phyloP scores from a whole-genome alignment of 2,113 vertebrate genomes.

The Indicator indicator region DNA sequence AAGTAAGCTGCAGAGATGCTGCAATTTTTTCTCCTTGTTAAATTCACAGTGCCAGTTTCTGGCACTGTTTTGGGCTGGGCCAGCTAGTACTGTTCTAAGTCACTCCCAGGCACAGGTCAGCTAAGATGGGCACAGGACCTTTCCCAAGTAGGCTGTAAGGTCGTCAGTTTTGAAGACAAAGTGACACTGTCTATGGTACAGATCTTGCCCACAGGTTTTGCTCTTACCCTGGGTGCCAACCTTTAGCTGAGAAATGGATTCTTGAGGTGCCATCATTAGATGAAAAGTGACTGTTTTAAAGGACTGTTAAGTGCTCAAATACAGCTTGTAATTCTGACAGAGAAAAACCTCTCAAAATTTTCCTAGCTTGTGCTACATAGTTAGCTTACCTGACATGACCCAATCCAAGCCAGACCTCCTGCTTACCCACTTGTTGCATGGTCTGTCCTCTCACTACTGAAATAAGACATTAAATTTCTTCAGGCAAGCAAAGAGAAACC shows the following conservation, averaged over 20 bases:
- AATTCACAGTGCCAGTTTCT: neutral
- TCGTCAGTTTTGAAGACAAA: neutral
- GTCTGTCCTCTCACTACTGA: neutral
- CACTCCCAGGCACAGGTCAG: neutral
- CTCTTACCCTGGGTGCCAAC: neutral
- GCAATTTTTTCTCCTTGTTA: neutral
- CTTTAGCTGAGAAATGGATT: neutral
- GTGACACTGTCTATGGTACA: neutral
- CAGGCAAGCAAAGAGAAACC: conserved; percentile 8
- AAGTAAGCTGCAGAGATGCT: neutral
- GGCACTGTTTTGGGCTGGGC: neutral
- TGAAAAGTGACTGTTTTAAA: neutral
- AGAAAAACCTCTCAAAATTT: neutral
- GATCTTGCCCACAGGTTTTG: neutral
- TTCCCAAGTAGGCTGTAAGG: neutral
- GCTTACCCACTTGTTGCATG: neutral
- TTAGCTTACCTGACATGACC: neutral
- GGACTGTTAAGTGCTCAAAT: neutral
- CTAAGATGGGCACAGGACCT: neutral
- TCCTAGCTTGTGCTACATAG: neutral
- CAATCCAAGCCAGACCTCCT: neutral
- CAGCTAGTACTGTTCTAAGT: neutral
- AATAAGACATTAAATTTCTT: neutral
- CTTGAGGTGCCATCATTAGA: neutral
- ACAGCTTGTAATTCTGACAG: neutral